Evolutionary conservation across 2,113 vertebrate species (phyloP).

Genomic region (human): DNA sequence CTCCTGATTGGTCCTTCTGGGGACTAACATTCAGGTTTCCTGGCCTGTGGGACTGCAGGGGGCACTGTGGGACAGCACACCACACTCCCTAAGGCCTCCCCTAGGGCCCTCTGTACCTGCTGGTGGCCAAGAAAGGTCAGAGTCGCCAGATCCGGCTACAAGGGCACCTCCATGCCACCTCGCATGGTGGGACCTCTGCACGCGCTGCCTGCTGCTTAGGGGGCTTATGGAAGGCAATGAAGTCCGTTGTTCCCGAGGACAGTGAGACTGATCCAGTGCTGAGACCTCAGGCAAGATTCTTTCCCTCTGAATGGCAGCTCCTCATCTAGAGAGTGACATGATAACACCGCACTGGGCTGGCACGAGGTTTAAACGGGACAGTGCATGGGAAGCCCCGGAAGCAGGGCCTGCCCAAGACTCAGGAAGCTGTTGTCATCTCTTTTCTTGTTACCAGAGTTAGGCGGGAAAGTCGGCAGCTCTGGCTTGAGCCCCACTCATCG

Average conservation of each 20-base stretch:
- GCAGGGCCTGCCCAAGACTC: background rate
- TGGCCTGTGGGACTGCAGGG: too few relatives aligned
- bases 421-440: background rate
- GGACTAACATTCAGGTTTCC: background rate
- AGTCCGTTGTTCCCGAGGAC: rapidly evolving
- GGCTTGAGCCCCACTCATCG: background rate
- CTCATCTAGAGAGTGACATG: background rate
- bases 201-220: too few relatives aligned
- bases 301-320: background rate
- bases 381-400: background rate
- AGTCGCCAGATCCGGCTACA: background rate
- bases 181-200: rapidly evolving
- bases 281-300: background rate
- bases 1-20: background rate
- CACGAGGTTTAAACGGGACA: background rate
- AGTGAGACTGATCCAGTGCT: rapidly evolving
- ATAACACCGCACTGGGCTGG: background rate
- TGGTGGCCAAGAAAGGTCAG: background rate
- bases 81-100: background rate
- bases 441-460: background rate
- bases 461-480: background rate
- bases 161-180: background rate
- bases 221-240: background rate
- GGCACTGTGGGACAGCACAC: background rate
- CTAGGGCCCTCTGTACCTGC: background rate